These are phyloP conservation scores for Saturnia japonica DNA, from an alignment of 2,888 invertebrate genomes.

Conservation along the genomic window DNA sequence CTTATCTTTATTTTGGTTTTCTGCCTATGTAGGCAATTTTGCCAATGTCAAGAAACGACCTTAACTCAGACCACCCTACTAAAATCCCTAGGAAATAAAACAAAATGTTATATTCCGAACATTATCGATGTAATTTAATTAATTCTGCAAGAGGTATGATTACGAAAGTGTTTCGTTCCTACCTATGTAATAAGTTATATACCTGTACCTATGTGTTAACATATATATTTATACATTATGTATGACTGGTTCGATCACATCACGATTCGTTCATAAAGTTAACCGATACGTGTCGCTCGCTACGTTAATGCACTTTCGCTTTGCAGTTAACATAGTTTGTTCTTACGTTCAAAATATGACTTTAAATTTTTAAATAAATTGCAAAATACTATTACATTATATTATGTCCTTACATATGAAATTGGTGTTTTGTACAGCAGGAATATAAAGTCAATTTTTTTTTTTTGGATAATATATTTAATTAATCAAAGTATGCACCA, in stretches of 20 bases:
- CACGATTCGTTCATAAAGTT: conserved; percentile 31
- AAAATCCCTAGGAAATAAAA: background rate
- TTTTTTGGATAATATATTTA: no score
- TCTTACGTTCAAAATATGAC: conserved; percentile 9
- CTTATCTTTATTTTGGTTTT: no score
- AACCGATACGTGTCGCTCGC: conserved; percentile 35
- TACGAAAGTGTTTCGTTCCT: conserved; percentile 3
- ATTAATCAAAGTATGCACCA: no score
- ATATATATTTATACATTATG: conserved; percentile 16
- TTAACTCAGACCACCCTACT: no score
- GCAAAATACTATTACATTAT: no score
- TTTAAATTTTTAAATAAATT: background rate
- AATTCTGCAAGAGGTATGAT: background rate
- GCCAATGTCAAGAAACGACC: no score
- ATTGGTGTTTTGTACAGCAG: no score
- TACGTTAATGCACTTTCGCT: conserved; percentile 35
- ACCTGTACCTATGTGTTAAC: conserved; percentile 6
- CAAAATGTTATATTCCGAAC: background rate
- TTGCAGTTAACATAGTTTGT: conserved; percentile 21
- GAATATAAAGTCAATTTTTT: no score
- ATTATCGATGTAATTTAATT: background rate
- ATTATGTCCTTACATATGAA: no score
- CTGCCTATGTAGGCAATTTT: no score
- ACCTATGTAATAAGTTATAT: background rate
- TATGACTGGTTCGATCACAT: conserved; percentile 12